Evolutionary conservation across 2,797 vertebrate genomes (phyloP).

Genomic region (Onychomys arenicola): DNA sequence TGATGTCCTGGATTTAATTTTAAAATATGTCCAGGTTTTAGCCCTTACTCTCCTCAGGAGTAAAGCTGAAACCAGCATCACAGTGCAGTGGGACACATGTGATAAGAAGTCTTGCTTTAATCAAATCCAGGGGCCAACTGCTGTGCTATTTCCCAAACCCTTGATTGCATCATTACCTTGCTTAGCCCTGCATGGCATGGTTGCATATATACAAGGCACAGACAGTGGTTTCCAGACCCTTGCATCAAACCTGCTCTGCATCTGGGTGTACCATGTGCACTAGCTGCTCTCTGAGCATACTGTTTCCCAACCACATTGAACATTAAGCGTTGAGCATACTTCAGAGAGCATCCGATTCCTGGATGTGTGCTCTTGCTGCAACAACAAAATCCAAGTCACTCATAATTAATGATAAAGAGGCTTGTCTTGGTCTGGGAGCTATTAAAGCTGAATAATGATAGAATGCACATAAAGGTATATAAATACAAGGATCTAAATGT

Average conservation of each 20-base stretch:
- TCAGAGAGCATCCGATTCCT: neutral
- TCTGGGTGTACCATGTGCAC: neutral
- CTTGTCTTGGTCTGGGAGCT: neutral
- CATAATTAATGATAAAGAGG: neutral
- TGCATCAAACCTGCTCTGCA: neutral
- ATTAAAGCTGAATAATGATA: neutral
- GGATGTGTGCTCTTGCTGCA: neutral
- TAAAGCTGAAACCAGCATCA: conserved; percentile 9
- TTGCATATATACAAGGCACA: neutral
- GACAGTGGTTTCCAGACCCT: neutral
- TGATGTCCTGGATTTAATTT: conserved; percentile 11
- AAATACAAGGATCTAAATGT: neutral
- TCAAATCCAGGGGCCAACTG: neutral
- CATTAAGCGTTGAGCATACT: conserved; percentile 30
- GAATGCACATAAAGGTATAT: neutral
- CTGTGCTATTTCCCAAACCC: conserved; percentile 11
- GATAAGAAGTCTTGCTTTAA: neutral
- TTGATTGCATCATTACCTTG: conserved; percentile 41
- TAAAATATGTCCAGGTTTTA: neutral
- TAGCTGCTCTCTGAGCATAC: neutral
- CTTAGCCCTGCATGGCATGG: neutral
- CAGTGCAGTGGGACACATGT: too few relatives aligned
- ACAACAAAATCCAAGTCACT: conserved; percentile 8
- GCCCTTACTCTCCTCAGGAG: neutral
- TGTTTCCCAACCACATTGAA: conserved; percentile 24